These are phyloP conservation scores for Danio jaintianensis DNA, from an alignment of 2,797 vertebrate genomes.

Conservation along the genomic window DNA sequence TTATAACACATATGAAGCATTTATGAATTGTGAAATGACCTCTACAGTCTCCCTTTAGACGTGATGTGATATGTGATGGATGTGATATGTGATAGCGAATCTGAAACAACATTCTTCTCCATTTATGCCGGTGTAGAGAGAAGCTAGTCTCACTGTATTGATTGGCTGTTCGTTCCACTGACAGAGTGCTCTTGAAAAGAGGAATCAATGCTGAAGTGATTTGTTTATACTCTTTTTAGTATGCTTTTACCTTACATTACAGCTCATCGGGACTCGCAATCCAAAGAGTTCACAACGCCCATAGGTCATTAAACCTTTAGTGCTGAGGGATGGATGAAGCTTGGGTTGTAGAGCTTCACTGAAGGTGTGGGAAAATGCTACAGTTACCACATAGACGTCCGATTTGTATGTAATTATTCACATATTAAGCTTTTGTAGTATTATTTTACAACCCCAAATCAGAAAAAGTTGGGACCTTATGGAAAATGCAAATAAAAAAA, in stretches of 20 bases:
- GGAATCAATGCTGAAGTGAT: constrained; percentile 75
- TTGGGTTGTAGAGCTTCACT: neutral
- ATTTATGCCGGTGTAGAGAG: constrained; percentile 58
- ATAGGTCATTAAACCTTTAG: constrained; percentile 24
- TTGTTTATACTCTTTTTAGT: constrained; percentile 61
- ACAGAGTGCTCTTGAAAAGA: constrained; percentile 68
- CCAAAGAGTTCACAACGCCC: constrained; percentile 24
- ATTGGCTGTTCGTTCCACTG: constrained; percentile 69
- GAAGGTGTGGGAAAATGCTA: neutral
- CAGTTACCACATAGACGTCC: neutral
- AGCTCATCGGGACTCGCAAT: constrained; percentile 44
- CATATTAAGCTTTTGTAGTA: neutral
- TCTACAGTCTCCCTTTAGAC: constrained; percentile 50
- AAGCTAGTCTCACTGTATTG: constrained; percentile 61
- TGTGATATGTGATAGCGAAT: constrained; percentile 49
- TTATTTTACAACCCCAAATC: no score
- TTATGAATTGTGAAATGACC: constrained; percentile 19
- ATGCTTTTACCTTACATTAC: constrained; percentile 59
- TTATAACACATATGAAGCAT: neutral
- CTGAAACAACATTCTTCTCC: constrained; percentile 57
- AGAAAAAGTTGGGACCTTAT: no score
- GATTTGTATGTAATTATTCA: neutral
- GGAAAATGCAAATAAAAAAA: no score
- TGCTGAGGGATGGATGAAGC: neutral
- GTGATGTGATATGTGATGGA: constrained; percentile 57